A percentile compares a stretch with the other conserved stretches of the same genome.
Evolutionary conservation across 2,113 vertebrate genomes (phyloP).

Genomic region (Athene noctua): DNA sequence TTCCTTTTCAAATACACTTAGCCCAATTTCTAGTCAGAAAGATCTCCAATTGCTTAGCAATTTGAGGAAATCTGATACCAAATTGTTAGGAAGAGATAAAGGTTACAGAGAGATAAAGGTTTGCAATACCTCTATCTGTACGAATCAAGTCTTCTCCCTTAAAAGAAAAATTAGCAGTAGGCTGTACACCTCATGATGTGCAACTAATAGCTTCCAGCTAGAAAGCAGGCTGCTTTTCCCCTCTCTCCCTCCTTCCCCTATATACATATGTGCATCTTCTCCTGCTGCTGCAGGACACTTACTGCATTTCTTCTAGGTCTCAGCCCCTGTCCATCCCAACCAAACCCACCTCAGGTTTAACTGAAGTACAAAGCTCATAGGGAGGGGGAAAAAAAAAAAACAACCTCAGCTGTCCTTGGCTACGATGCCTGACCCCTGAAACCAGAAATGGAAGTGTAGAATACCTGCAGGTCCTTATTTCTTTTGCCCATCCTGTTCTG

Average conservation of each 20-base stretch:
- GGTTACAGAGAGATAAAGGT: background rate
- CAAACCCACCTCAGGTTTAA: background rate
- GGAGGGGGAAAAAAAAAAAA: fast-evolving
- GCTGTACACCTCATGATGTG: background rate
- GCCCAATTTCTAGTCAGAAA: background rate
- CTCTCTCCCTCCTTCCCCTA: background rate
- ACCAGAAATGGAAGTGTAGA: background rate
- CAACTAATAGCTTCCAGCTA: background rate
- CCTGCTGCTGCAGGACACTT: background rate
- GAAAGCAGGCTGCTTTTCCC: background rate
- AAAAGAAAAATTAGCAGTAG: background rate
- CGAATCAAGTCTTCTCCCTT: background rate
- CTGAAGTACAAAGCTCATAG: background rate
- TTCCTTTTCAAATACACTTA: background rate
- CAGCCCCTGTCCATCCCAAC: background rate
- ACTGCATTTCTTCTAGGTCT: background rate
- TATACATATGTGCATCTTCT: fast-evolving
- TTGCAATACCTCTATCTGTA: background rate
- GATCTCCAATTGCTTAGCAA: background rate
- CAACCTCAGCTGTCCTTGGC: background rate
- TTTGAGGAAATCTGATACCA: background rate
- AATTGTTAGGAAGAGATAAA: background rate
- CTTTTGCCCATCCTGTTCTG: background rate
- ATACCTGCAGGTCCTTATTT: background rate
- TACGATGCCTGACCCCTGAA: background rate